Base-by-base conservation (phyloP, 64 coral and sea anemone genomes). In the Pachyseris speciosa region DNA sequence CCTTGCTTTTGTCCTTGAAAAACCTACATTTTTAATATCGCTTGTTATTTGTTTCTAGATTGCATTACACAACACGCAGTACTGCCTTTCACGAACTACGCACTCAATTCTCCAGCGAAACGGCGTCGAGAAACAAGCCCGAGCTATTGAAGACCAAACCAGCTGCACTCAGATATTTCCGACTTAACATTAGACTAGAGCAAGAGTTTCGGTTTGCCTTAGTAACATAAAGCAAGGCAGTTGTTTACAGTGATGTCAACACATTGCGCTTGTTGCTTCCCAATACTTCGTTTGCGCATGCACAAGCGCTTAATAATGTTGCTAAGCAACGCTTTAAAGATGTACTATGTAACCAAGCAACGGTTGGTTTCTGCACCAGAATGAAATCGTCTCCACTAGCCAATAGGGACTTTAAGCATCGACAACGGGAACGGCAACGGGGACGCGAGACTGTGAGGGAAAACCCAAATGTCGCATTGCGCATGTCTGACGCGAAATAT, bases 81-180 rank as follows among this genome's bases (percentile, higher is more conserved):
- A 13, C 5, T 86, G 41, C 67, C 83, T 5, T 86, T 37, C 26
- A 34, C 63, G 22, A 70, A 48, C 27, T 86, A 69, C 63, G 83
- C 64, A 22, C 48, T 86, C 16, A 86, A 86, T 37, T 44, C 83
- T 32, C 83, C 83, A n/a, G 83, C 83, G 4, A 67, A 72, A 39
- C 63, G 83, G 28, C 60, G 61, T 16, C 39, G 83, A 70, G 83
- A 86, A 38, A 55, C 63, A 55, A 86, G 83, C 70, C 83, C 83
- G 0, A 86, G 63, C 38, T 86, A 86, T 26, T 86, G 7, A 55
- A 32, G 19, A n/a, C 57, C 9, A 45, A 15, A 28, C 25, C 1
- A 28, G 3, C 27, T 64, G 59, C 27, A 64, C n/a, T 7, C 7
- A 64, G n/a, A 64, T 7, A 28, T 28, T 64, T 64, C 4, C 9